Evolutionary conservation across 2,888 invertebrate genomes (phyloP).

Genomic region (Volucella inflata): DNA sequence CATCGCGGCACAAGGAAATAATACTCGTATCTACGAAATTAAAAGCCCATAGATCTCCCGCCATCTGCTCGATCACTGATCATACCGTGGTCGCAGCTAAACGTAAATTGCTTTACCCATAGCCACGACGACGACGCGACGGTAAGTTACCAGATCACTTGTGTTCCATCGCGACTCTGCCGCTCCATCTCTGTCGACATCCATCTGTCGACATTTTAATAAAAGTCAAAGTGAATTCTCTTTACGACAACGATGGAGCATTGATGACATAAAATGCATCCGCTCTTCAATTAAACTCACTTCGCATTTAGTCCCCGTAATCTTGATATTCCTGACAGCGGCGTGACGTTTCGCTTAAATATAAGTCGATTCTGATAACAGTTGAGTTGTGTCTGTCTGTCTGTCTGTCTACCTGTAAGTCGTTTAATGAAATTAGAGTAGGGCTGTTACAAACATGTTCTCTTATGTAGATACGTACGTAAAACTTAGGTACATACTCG

Average conservation of each 20-base stretch:
- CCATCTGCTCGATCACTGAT: constrained; percentile 65
- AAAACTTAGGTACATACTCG: background rate
- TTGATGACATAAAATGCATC: constrained; percentile 75
- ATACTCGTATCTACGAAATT: constrained; percentile 66
- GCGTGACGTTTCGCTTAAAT: constrained; percentile 75
- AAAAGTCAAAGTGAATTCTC: constrained; percentile 74
- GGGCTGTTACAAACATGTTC: constrained; percentile 16
- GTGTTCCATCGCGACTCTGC: background rate
- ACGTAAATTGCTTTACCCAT: constrained; percentile 45
- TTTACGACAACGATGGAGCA: constrained; percentile 72
- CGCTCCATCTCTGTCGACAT: constrained; percentile 10
- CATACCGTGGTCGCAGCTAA: constrained; percentile 50
- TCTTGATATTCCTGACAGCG: constrained; percentile 69
- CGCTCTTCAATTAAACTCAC: constrained; percentile 76
- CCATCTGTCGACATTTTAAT: constrained; percentile 71
- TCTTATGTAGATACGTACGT: too few species aligned
- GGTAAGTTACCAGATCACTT: constrained; percentile 54
- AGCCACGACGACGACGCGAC: background rate
- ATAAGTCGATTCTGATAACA: constrained; percentile 73
- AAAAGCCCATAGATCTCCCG: constrained; percentile 72
- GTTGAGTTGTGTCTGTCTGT: constrained; percentile 70
- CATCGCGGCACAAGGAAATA: constrained; percentile 44
- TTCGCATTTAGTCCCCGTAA: constrained; percentile 70
- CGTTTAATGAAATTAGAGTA: constrained; percentile 48
- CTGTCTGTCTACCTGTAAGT: constrained; percentile 48